Evolutionary conservation across 1,140 invertebrate genomes (phyloP).

Genomic region (Papilio polytes): DNA sequence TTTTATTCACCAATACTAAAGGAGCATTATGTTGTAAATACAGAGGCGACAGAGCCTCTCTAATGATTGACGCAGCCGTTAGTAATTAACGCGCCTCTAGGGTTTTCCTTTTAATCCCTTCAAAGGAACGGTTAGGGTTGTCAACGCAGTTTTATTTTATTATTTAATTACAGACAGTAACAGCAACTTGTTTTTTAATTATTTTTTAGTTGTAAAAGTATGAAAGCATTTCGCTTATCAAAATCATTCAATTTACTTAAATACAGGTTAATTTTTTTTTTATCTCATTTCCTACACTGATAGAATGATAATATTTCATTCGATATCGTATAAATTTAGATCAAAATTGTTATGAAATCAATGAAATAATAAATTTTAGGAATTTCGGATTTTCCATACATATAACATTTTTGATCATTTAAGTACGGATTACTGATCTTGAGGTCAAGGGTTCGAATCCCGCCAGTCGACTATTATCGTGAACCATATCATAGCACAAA

Average conservation of each 20-base stretch:
- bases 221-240: no score
- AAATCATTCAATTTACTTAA: background rate
- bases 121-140: conserved; percentile 57
- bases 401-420: no score
- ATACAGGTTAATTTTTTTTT: no score
- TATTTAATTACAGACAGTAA: background rate
- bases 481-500: no score
- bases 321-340: background rate
- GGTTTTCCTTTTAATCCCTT: conserved; percentile 53
- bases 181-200: background rate
- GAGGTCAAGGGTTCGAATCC: no score
- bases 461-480: no score
- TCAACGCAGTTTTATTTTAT: conserved; percentile 1
- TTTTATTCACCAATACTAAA: conserved; percentile 19
- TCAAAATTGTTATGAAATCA: background rate
- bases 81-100: conserved; percentile 60
- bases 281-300: no score
- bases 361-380: background rate
- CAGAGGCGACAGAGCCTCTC: conserved; percentile 52
- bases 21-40: conserved; percentile 51
- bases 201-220: background rate
- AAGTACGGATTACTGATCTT: no score
- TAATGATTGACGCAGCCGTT: conserved; percentile 54
- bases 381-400: no score
- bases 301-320: background rate